These are phyloP conservation scores for Sebastes reedi DNA, from an alignment of 2,797 vertebrate genomes.

Conservation along the genomic window DNA sequence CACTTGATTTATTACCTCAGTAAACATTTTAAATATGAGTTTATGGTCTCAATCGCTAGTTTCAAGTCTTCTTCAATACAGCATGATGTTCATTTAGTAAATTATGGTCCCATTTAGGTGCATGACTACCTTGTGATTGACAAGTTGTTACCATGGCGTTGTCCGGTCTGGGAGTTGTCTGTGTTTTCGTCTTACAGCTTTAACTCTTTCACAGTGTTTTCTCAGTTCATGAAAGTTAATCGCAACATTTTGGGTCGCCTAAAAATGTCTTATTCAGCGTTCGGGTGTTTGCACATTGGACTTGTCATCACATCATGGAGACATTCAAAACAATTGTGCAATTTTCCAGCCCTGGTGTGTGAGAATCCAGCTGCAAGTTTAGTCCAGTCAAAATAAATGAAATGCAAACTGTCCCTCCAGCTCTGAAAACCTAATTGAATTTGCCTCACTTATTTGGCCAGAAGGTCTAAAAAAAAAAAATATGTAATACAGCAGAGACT, in stretches of 20 bases:
- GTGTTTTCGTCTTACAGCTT: too few relatives aligned
- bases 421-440: conserved; percentile 42
- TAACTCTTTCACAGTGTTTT: too few relatives aligned
- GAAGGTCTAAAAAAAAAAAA: conserved; percentile 21
- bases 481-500: conserved; percentile 32
- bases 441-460: conserved; percentile 46
- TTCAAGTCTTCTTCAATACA: too few relatives aligned
- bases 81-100: too few relatives aligned
- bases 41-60: accelerated
- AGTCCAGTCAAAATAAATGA: conserved; percentile 36
- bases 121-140: too few relatives aligned
- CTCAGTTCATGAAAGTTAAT: too few relatives aligned
- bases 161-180: accelerated
- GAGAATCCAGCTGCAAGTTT: not conserved
- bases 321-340: not conserved
- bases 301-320: not conserved
- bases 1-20: too few relatives aligned
- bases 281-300: not conserved
- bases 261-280: too few relatives aligned
- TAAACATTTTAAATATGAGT: too few relatives aligned
- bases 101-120: too few relatives aligned
- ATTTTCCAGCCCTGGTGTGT: not conserved
- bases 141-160: too few relatives aligned
- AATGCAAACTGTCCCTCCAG: conserved; percentile 22
- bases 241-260: too few relatives aligned